Conservation (phyloP, 2,113 vertebrate species). For the Apus apus region DNA sequence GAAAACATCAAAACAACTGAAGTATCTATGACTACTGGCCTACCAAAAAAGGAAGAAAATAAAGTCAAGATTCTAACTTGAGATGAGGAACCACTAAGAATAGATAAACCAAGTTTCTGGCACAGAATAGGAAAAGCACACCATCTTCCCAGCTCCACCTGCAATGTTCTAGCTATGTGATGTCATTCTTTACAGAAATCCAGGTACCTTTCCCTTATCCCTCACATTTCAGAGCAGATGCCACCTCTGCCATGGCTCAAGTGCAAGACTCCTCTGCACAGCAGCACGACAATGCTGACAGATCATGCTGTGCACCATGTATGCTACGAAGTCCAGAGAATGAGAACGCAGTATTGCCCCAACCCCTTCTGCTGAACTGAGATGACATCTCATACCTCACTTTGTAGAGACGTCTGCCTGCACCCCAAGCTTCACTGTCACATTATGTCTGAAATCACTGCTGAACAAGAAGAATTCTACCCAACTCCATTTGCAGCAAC, state of each 20-base stretch:
- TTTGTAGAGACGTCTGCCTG: background rate
- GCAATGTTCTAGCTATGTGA: background rate
- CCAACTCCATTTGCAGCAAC: background rate
- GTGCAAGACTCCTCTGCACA: background rate
- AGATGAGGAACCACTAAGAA: background rate
- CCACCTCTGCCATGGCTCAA: background rate
- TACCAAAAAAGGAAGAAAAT: background rate
- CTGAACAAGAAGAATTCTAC: background rate
- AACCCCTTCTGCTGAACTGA: background rate
- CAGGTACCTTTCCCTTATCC: background rate
- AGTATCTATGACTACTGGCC: accelerated
- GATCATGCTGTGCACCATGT: accelerated
- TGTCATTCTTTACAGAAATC: background rate
- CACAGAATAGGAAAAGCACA: background rate
- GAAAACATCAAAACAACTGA: background rate
- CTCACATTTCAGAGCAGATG: background rate
- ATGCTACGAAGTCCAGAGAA: background rate
- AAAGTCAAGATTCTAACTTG: background rate
- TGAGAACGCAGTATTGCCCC: accelerated
- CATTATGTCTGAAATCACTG: background rate
- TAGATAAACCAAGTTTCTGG: background rate
- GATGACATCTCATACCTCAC: background rate
- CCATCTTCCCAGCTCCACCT: background rate
- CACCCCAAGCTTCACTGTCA: background rate
- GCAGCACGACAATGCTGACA: background rate